Conservation (phyloP, 2,888 invertebrate genomes). For the Monoplex corrugatus region DNA sequence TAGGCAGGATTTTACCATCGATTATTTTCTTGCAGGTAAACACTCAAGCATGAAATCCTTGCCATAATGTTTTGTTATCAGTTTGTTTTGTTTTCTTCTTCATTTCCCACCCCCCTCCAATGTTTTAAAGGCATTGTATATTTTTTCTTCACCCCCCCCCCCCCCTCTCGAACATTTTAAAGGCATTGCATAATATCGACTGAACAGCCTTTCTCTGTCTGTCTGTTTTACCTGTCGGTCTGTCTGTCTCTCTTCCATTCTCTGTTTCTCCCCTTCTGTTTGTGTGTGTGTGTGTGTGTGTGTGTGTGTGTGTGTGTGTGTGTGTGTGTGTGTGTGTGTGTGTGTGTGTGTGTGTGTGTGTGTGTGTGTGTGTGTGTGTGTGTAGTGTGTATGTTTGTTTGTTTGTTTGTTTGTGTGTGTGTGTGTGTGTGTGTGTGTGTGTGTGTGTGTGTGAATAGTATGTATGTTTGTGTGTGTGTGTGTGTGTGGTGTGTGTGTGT, state of each 20-base stretch:
- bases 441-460: neutral
- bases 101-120: too few species aligned
- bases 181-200: neutral
- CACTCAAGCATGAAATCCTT: too few species aligned
- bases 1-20: too few species aligned
- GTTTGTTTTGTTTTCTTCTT: too few species aligned
- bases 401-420: neutral
- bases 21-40: too few species aligned
- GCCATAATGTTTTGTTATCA: too few species aligned
- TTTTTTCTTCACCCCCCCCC: neutral
- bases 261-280: neutral
- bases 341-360: neutral
- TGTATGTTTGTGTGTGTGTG: neutral
- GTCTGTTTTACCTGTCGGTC: neutral
- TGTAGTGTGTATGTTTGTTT: neutral
- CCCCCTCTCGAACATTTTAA: too few species aligned
- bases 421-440: neutral
- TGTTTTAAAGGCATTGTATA: neutral
- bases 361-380: neutral
- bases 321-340: neutral
- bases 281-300: neutral
- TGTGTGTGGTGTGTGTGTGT: neutral
- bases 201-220: neutral
- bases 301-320: neutral
- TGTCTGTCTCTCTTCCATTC: neutral